Evolutionary conservation across 1,140 invertebrate genomes (phyloP), one percentile per base, ranked within the genome.

Genomic region (Drosophila fuyamai): DNA sequence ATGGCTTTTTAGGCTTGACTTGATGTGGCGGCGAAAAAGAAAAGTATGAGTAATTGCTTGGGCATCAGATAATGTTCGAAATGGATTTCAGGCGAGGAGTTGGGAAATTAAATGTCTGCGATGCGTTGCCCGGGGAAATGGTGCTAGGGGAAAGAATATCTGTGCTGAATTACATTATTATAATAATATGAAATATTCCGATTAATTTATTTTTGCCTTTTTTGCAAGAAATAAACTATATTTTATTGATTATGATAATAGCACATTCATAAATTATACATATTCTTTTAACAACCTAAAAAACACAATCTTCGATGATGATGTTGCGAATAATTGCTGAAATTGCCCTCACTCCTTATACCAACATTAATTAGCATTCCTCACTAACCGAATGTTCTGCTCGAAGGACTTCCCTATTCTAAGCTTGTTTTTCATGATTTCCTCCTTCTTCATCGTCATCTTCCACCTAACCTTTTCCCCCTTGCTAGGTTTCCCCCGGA

Each of bases 1-100:
- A 56, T 70, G 73, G 74, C 57, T 57, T 78, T 71, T 63, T 43
- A 32, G 40, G 63, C 65, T 80, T 77, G 53, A 71, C 60, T 60
- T 82, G 55, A 57, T 79, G 41, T 35, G 46, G 23, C 9, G 9
- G 43, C 47, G 38, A 44, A 50, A 44, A 46, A 32, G 63, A 65
- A 76, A 53, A 70, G 46, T 56, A 57, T 68, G 61, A 76, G 72
- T 66, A 72, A 71, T 71, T 71, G 67, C 65, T 41, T 71, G 51
- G 51, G 51, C 65, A 56, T 63, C 51, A 32, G 43, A 71, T 71
- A 70, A 58, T 71, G 27, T 70, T 35, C 5, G 27, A 18, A 29
- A 40, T 38, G 18, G 35, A 58, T 38, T 47, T 29, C 13, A 36
- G n/a, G 10, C 2, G 13, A 10, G 13, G 36, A 67, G 14, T 5